A percentile compares a stretch with the other conserved stretches of the same genome.
These are phyloP conservation scores for Glaucomys volans DNA, from an alignment of 2,113 vertebrate genomes.

Conservation along the genomic window DNA sequence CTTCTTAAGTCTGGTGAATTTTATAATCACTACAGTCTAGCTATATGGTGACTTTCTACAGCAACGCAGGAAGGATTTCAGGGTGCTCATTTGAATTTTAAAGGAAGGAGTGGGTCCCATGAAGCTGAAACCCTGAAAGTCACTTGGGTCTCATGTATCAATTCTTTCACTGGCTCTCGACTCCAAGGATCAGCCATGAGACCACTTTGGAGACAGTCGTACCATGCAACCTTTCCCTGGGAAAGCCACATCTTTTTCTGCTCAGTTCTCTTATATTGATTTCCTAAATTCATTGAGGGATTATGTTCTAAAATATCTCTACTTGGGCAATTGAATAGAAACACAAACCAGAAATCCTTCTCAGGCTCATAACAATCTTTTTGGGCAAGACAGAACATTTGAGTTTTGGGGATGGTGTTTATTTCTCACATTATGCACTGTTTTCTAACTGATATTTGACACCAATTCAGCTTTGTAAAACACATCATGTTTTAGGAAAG, in stretches of 20 bases:
- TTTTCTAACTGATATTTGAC: background rate
- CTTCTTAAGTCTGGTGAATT: background rate
- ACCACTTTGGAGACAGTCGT: background rate
- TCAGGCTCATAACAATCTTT: background rate
- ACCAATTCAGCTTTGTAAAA: constrained; percentile 3
- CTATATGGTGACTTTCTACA: background rate
- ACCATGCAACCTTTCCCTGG: background rate
- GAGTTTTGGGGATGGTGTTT: background rate
- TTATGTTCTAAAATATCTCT: constrained; percentile 43
- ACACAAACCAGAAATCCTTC: background rate
- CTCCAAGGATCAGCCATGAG: background rate
- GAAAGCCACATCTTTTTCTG: background rate
- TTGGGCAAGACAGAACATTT: background rate
- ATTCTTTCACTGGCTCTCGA: background rate
- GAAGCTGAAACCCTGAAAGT: background rate
- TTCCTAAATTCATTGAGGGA: background rate
- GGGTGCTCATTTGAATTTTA: background rate
- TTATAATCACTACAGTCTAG: background rate
- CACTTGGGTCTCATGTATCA: background rate
- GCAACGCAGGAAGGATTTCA: background rate
- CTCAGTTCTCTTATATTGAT: background rate
- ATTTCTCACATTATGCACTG: background rate
- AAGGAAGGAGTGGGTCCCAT: background rate
- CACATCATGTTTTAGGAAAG: background rate
- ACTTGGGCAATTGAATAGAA: constrained; percentile 17